Evolutionary conservation across 2,888 invertebrate genomes (phyloP).

Genomic region (Cheilosia grossa): DNA sequence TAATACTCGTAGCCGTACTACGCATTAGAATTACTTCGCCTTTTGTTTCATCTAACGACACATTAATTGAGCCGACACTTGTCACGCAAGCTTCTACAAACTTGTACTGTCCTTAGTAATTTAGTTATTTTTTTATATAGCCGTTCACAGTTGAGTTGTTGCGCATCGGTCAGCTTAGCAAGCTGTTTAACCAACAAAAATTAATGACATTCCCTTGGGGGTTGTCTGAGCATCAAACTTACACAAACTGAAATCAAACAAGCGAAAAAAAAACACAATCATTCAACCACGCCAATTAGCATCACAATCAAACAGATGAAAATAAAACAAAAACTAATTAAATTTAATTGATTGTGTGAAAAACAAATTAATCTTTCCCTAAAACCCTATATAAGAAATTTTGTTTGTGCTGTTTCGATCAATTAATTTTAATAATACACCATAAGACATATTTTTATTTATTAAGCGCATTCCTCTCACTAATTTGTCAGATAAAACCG

Average conservation of each 20-base stretch:
- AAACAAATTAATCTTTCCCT: conserved; percentile 3
- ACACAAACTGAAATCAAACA: neutral
- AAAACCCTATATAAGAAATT: neutral
- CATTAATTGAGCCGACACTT: conserved; percentile 22
- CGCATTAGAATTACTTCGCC: too few species aligned
- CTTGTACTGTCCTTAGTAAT: conserved; percentile 16
- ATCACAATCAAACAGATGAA: conserved; percentile 24
- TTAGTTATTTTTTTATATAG: neutral
- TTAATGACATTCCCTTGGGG: neutral
- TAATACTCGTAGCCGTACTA: too few species aligned
- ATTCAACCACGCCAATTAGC: conserved; percentile 11
- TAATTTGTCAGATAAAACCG: conserved; percentile 14
- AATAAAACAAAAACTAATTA: conserved; percentile 5
- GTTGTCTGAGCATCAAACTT: conserved; percentile 6
- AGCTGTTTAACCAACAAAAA: conserved; percentile 5
- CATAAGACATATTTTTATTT: conserved; percentile 17
- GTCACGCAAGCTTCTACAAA: conserved; percentile 32
- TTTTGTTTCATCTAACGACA: neutral
- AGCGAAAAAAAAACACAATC: neutral
- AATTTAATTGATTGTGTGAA: conserved; percentile 24
- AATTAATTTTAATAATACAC: conserved; percentile 29
- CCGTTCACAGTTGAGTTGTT: neutral
- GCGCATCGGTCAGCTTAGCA: conserved; percentile 15
- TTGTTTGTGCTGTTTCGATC: conserved; percentile 1
- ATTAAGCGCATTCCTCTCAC: conserved; percentile 18